phyloP scores from a whole-genome alignment of 2,888 invertebrate species.

The Thymelicus acteon region DNA sequence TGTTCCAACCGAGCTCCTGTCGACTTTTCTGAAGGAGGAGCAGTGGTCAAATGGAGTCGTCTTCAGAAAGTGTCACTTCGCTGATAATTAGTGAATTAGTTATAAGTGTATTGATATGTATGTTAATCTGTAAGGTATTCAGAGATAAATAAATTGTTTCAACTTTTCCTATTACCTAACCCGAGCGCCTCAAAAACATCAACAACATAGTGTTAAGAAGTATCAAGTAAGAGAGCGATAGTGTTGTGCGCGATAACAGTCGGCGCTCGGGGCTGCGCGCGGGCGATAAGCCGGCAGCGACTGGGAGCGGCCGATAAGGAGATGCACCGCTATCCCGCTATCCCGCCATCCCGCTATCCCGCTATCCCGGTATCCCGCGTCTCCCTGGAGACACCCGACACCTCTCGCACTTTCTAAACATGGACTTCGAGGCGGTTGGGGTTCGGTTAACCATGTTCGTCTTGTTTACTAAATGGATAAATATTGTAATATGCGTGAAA shows the following conservation, averaged over 20 bases:
- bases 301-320: slow-evolving; percentile 9
- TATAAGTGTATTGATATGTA: too few relatives aligned
- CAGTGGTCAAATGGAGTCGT: too few relatives aligned
- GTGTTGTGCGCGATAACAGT: slow-evolving; percentile 10
- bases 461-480: background rate
- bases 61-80: too few relatives aligned
- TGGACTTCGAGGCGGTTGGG: slow-evolving; percentile 40
- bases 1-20: too few relatives aligned
- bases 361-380: slow-evolving; percentile 3
- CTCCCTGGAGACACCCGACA: slow-evolving; percentile 21
- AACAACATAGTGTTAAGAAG: background rate
- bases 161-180: background rate
- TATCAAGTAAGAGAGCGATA: slow-evolving; percentile 6
- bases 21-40: too few relatives aligned
- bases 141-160: too few relatives aligned
- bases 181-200: background rate
- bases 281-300: slow-evolving; percentile 15
- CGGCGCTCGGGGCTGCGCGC: slow-evolving; percentile 7
- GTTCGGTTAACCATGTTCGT: background rate
- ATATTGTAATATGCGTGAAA: too few relatives aligned
- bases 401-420: slow-evolving; percentile 28
- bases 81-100: too few relatives aligned
- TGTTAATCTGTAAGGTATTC: too few relatives aligned
- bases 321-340: slow-evolving; percentile 10
- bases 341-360: slow-evolving; percentile 13